phyloP scores from a whole-genome alignment of 1,140 invertebrate genomes.

The Leptinotarsa defecta region DNA sequence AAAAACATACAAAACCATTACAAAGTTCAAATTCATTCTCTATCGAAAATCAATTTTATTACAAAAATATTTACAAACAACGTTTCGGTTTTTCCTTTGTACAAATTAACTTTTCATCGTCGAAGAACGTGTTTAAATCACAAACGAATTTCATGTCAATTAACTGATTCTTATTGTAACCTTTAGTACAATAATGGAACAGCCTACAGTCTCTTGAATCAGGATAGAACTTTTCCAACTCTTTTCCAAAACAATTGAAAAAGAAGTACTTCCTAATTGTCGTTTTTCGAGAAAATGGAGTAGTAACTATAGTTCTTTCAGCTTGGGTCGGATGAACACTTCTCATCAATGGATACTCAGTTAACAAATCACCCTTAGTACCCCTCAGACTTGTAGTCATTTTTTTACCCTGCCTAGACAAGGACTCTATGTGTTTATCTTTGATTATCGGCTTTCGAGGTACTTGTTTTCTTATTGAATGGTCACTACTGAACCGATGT shows the following conservation, averaged over 20 bases:
- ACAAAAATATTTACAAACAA: conserved; percentile 46
- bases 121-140: conserved; percentile 62
- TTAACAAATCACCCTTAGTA: conserved; percentile 26
- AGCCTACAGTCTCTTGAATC: conserved; percentile 63
- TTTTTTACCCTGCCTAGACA: conserved; percentile 12
- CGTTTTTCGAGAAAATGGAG: conserved; percentile 41
- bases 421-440: not conserved
- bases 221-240: conserved; percentile 63
- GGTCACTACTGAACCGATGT: conserved; percentile 43
- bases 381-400: not conserved
- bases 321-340: conserved; percentile 50
- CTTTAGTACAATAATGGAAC: conserved; percentile 66
- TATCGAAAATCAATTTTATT: conserved; percentile 3
- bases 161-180: conserved; percentile 62
- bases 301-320: conserved; percentile 43
- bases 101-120: conserved; percentile 62
- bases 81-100: conserved; percentile 50
- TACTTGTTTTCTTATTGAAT: conserved; percentile 26
- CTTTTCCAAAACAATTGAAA: conserved; percentile 64
- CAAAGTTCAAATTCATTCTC: conserved; percentile 13
- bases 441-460: conserved; percentile 9
- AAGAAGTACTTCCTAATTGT: conserved; percentile 36
- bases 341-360: conserved; percentile 48
- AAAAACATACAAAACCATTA: conserved; percentile 26
- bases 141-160: conserved; percentile 66